Evolutionary conservation across 2,113 vertebrate species (phyloP).

Genomic region (Entomyzon cyanotis): DNA sequence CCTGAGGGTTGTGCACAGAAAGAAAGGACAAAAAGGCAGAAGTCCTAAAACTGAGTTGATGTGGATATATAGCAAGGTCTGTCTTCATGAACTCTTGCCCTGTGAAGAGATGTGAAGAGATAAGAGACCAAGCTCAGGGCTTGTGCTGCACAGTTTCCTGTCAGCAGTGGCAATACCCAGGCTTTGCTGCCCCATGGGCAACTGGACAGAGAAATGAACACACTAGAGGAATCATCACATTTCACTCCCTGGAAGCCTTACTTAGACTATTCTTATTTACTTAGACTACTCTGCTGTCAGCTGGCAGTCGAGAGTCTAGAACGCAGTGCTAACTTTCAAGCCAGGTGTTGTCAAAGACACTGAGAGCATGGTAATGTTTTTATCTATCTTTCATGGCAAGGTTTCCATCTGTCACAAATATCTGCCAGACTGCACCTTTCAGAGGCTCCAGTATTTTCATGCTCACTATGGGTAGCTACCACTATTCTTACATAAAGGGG

Average conservation of each 20-base stretch:
- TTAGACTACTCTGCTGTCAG: not conserved
- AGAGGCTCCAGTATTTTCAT: not conserved
- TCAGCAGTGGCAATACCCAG: not conserved
- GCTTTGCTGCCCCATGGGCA: not conserved
- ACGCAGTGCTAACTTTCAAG: fast-evolving
- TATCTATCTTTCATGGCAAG: not conserved
- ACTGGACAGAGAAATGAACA: not conserved
- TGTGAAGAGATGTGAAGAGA: not conserved
- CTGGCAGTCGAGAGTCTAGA: not conserved
- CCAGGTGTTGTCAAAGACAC: not conserved
- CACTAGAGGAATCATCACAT: not conserved
- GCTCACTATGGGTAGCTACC: fast-evolving
- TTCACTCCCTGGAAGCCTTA: not conserved
- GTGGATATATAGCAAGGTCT: not conserved
- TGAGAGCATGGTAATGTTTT: not conserved
- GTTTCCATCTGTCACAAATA: not conserved
- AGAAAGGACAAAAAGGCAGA: not conserved
- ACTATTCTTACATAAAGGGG: not conserved
- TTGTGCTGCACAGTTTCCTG: not conserved
- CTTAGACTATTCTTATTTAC: not conserved
- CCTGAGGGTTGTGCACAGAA: not conserved
- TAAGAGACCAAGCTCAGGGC: not conserved
- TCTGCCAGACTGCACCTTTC: not conserved
- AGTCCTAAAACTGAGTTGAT: not conserved
- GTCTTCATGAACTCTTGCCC: not conserved